Conservation (phyloP, 1,140 invertebrate species). For the Bilobella aurantiaca region DNA sequence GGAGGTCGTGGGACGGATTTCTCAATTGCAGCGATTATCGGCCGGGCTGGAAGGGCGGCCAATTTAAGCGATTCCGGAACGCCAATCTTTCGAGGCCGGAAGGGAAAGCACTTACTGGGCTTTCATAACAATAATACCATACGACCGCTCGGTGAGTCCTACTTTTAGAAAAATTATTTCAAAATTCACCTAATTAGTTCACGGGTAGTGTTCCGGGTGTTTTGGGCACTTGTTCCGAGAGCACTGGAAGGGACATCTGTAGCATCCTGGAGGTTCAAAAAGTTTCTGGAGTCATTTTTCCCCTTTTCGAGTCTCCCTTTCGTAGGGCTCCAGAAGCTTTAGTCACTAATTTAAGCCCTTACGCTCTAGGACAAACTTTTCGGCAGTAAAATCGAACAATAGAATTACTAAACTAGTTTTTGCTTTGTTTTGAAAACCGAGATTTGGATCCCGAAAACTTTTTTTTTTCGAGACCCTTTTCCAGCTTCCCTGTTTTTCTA, state of each 20-base stretch:
- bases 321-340: background rate
- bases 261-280: too few species aligned
- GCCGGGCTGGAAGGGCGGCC: conserved; percentile 20
- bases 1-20: conserved; percentile 35
- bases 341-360: background rate
- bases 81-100: background rate
- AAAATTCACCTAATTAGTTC: too few species aligned
- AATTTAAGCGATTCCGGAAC: background rate
- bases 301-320: background rate
- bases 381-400: background rate
- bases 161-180: too few species aligned
- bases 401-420: background rate
- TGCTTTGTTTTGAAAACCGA: background rate
- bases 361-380: background rate
- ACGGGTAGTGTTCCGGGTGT: too few species aligned
- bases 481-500: too few species aligned
- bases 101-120: background rate
- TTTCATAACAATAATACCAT: conserved; percentile 23
- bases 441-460: background rate
- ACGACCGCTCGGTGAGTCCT: conserved; percentile 30
- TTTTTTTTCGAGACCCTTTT: too few species aligned
- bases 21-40: conserved; percentile 34
- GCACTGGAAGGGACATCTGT: too few species aligned
- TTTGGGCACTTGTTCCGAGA: too few species aligned
- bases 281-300: background rate